Evolutionary conservation across 2,797 vertebrate genomes (phyloP), one percentile per base, ranked within the genome.

Genomic region (Channa striata): DNA sequence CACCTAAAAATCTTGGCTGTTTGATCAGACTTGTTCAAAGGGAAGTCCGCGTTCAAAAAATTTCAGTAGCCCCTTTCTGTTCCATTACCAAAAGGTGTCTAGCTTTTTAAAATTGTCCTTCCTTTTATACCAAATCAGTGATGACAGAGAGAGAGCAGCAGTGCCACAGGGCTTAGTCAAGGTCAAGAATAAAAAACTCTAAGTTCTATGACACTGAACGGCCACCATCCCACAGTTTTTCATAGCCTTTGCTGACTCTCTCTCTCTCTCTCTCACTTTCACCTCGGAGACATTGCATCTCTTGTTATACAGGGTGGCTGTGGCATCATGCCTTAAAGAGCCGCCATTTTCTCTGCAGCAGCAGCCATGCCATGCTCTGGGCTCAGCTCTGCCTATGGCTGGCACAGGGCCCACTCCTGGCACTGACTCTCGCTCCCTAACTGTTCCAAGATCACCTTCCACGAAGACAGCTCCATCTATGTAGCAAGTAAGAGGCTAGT

Each of bases 321-420:
- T 87, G 80, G 83, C 78, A 84, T 74, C 77, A 86, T 77, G 90
- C 81, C 79, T 86, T 78, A 72, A 67, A 48, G 61, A 75, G 74
- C 73, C 81, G 83, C 93, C 92, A 93, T 93, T 90, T 93, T 92
- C 92, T 93, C 84, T 89, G 90, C 89, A 59, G 85, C 84, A 89
- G 87, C 82, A 89, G 89, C 89, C 89, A 90, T 92, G 91, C 92
- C 90, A 91, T 86, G 90, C 89, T 91, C 83, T 60, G 74, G 83
- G 88, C 88, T 85, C 64, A 58, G 86, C 67, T 87, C 80, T 91
- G 90, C 91, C 89, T 89, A 91, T 87, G 90, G 89, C 84, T 93
- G 92, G 92, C 93, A 91, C 81, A 9, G 48, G 65, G 91, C 92
- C 93, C 88, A 86, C 89, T 83, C 86, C 87, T 91, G 89, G 88